Percentiles rank a stretch among this genome's conserved stretches.
Conservation (phyloP, 1,140 invertebrate species). For the Ctenoplectra terminalis region DNA sequence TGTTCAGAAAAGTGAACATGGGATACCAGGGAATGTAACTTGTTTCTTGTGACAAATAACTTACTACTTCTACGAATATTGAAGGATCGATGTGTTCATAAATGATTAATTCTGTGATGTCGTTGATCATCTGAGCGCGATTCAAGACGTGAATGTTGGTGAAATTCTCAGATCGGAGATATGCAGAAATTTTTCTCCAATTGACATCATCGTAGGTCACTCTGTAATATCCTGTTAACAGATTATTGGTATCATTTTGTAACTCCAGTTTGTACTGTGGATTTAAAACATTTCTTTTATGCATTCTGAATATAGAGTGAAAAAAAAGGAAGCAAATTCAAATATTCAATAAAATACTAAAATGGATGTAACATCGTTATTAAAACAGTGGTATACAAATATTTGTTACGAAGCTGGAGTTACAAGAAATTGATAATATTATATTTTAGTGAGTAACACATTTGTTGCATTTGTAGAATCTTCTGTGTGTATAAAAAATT, state of each 20-base stretch:
- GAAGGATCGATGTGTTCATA: slow-evolving; percentile 77
- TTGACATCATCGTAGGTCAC: slow-evolving; percentile 83
- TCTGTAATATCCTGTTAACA: slow-evolving; percentile 79
- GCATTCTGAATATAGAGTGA: too few species aligned
- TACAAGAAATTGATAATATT: too few species aligned
- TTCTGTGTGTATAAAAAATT: too few species aligned
- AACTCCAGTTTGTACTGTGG: too few species aligned
- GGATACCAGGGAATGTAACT: slow-evolving; percentile 87
- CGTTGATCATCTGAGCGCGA: slow-evolving; percentile 87
- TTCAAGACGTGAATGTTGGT: slow-evolving; percentile 82
- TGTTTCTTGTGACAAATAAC: slow-evolving; percentile 85
- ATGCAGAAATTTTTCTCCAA: slow-evolving; percentile 78
- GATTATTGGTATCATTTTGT: not conserved
- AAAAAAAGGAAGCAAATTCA: too few species aligned
- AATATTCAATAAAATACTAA: too few species aligned
- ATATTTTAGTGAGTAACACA: too few species aligned
- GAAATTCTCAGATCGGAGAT: slow-evolving; percentile 68
- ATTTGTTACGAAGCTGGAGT: too few species aligned
- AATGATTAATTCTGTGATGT: slow-evolving; percentile 84
- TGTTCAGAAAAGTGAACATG: slow-evolving; percentile 82
- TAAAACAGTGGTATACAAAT: too few species aligned
- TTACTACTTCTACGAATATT: slow-evolving; percentile 83
- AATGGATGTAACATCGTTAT: too few species aligned
- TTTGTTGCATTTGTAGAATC: too few species aligned
- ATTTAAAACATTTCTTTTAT: too few species aligned